A percentile compares a stretch with the other conserved stretches of the same genome.
phyloP scores from a whole-genome alignment of 1,140 invertebrate genomes.

The Drosophila athabasca region DNA sequence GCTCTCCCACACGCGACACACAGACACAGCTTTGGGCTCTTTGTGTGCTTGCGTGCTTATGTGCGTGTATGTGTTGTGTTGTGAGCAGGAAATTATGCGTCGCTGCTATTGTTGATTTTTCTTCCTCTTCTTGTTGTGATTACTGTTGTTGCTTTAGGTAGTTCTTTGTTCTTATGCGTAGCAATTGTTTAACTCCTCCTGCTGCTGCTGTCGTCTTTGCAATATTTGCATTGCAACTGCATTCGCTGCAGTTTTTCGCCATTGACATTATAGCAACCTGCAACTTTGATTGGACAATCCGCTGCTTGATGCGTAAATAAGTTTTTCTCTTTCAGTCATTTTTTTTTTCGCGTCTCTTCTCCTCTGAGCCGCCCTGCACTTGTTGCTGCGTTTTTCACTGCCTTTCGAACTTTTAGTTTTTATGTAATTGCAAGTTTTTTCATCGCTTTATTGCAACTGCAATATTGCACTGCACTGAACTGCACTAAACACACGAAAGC shows the following conservation, averaged over 20 bases:
- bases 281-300: conserved; percentile 35
- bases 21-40: conserved; percentile 42
- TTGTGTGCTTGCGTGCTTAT: conserved; percentile 13
- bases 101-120: conserved; percentile 45
- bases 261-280: conserved; percentile 60
- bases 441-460: conserved; percentile 19
- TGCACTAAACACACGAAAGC: too few relatives aligned
- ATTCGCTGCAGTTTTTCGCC: conserved; percentile 36
- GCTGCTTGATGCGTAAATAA: conserved; percentile 69
- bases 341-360: conserved; percentile 35
- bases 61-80: conserved; percentile 30
- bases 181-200: conserved; percentile 42
- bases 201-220: conserved; percentile 36
- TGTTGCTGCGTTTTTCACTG: conserved; percentile 27
- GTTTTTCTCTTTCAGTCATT: conserved; percentile 66
- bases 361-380: neutral
- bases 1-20: conserved; percentile 50
- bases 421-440: conserved; percentile 39
- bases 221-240: conserved; percentile 32
- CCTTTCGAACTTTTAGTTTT: conserved; percentile 14
- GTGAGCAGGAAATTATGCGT: conserved; percentile 73
- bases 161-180: conserved; percentile 67
- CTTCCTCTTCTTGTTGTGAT: conserved; percentile 29
- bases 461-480: conserved; percentile 29
- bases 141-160: conserved; percentile 54